Evolutionary conservation across 2,888 invertebrate genomes (phyloP), one percentile per base, ranked within the genome.

Genomic region (Scelioninae gen. 1): DNA sequence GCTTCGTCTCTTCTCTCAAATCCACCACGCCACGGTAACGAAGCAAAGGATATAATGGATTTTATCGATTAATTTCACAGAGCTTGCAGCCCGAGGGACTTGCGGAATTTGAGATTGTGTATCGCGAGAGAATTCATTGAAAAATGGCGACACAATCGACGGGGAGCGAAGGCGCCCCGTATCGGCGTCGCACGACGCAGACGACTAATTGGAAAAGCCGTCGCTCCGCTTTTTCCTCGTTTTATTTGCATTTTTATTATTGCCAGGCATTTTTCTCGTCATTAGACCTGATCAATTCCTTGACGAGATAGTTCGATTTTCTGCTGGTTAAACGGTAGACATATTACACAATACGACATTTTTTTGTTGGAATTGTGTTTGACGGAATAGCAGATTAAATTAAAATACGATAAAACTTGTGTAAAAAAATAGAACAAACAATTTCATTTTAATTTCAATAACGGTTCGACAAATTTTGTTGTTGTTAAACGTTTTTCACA

Each of bases 51-150:
- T 82, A 74, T 78, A 78, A 78, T 78, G 74, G 74, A 78, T 74
- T 78, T 74, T 69, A 78, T 74, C 74, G 78, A 82, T 82, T 82
- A 82, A 78, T 78, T 82, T 75, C 56, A 63, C 78, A 63, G 63
- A 45, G 58, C 40, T 68, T 74, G 66, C 47, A 13, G 58, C 65
- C 53, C 45, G 69, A 69, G 69, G 74, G 78, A 53, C 71, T 45
- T 32, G 68, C 65, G 69, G 65, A 78, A 78, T 78, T 74, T 78
- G 40, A 66, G 71, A 66, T 60, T 60, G 82, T 58, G 72, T 72
- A 76, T 60, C 65, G 82, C 71, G n/a, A n/a, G 82, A 60, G 76
- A 71, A 71, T 65, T 71, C 65, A 16, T 65, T 58, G 71, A 81
- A 76, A 81, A 81, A 74, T 51, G 65, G 60, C 63, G 51, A 47